Percentiles rank a stretch among this genome's conserved stretches.
phyloP scores from a whole-genome alignment of 2,113 vertebrate genomes.

The Alectura lathami region DNA sequence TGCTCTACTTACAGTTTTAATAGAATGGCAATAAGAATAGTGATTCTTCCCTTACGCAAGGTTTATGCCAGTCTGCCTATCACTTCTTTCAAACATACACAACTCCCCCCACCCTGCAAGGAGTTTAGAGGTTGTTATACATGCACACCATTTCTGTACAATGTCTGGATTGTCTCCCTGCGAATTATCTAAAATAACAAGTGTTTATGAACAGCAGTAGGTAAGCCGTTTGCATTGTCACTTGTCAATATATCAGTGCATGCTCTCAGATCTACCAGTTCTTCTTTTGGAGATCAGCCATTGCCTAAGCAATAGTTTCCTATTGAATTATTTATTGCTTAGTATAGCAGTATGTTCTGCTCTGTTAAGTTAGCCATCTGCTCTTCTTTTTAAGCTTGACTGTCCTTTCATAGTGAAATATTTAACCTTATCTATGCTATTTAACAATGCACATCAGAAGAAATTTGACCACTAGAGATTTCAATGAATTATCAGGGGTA shows the following conservation, averaged over 20 bases:
- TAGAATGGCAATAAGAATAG: not conserved
- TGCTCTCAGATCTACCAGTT: not conserved
- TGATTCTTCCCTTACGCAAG: not conserved
- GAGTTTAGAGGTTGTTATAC: not conserved
- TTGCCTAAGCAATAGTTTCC: not conserved
- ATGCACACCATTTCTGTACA: not conserved
- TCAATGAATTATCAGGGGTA: not conserved
- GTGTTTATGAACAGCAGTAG: not conserved
- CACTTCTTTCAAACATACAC: not conserved
- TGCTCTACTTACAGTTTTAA: not conserved
- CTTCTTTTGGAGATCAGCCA: not conserved
- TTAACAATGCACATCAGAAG: not conserved
- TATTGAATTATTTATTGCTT: conserved; percentile 17
- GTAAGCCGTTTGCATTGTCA: not conserved
- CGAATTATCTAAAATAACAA: not conserved
- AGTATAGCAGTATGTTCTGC: not conserved
- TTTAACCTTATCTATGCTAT: not conserved
- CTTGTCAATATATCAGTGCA: not conserved
- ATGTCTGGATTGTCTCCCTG: not conserved
- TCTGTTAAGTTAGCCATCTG: conserved; percentile 24
- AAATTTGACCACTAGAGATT: not conserved
- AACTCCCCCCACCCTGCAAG: accelerated
- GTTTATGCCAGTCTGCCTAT: not conserved
- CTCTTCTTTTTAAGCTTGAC: not conserved
- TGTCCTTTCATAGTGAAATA: not conserved